A percentile compares a stretch with the other conserved stretches of the same genome.
Conservation (phyloP, 2,888 invertebrate species). For the Aphidius colemani region DNA sequence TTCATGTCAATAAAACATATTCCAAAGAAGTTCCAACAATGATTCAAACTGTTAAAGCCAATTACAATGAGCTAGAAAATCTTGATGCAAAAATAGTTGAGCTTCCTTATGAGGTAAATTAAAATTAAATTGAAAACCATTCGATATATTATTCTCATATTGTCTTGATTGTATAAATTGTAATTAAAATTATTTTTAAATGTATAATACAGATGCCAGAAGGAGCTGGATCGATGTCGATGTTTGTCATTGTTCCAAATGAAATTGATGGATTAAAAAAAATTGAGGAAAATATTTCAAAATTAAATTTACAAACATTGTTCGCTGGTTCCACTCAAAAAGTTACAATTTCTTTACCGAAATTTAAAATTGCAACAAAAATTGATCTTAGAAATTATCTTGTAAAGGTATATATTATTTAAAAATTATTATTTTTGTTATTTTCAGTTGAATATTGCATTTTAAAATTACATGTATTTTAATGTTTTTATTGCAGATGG, state of each 20-base stretch:
- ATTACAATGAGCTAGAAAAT: conserved; percentile 59
- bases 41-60: conserved; percentile 64
- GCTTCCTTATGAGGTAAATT: conserved; percentile 66
- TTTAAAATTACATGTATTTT: too few species aligned
- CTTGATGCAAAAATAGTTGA: conserved; percentile 68
- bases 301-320: conserved; percentile 28
- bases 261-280: conserved; percentile 64
- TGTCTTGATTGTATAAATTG: too few species aligned
- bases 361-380: conserved; percentile 58
- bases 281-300: conserved; percentile 53
- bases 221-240: conserved; percentile 61
- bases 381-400: conserved; percentile 49
- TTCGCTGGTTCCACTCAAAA: too few species aligned
- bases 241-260: conserved; percentile 77
- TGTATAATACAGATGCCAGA: not conserved
- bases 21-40: conserved; percentile 72
- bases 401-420: conserved; percentile 21
- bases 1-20: conserved; percentile 64
- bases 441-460: too few species aligned
- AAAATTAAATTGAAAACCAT: too few species aligned
- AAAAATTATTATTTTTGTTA: not conserved
- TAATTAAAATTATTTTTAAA: too few species aligned
- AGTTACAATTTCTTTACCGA: conserved; percentile 52
- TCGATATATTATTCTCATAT: too few species aligned
- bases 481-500: conserved; percentile 65